Evolutionary conservation across 2,888 invertebrate genomes (phyloP).

Genomic region (Amphipyra tragopoginis): DNA sequence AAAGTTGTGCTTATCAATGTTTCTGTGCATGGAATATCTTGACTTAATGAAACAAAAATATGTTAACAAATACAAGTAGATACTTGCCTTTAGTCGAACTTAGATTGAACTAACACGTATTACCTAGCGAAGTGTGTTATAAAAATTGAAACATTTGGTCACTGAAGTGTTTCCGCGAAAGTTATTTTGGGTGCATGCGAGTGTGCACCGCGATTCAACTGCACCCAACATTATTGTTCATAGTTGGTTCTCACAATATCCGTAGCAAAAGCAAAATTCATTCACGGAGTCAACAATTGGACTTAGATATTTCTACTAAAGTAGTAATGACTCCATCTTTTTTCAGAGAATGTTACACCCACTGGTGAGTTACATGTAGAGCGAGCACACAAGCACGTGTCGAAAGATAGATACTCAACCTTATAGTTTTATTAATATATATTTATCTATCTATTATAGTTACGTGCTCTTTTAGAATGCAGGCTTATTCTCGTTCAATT

Average conservation of each 20-base stretch:
- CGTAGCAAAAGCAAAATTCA: conserved; percentile 76
- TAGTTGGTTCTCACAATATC: conserved; percentile 53
- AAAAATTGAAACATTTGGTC: conserved; percentile 27
- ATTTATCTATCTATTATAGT: conserved; percentile 31
- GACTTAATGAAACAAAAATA: conserved; percentile 34
- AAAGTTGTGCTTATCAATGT: conserved; percentile 57
- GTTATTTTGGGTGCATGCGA: conserved; percentile 60
- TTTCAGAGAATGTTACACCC: conserved; percentile 90
- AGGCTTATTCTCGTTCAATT: conserved; percentile 25
- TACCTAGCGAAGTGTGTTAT: conserved; percentile 23
- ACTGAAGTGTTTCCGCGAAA: conserved; percentile 32
- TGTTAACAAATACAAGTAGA: conserved; percentile 18
- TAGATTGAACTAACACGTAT: conserved; percentile 34
- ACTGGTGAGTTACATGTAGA: conserved; percentile 87
- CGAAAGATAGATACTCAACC: conserved; percentile 51
- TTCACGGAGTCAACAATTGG: conserved; percentile 86
- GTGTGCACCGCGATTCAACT: conserved; percentile 47
- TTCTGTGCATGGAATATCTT: conserved; percentile 61
- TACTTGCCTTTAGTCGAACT: conserved; percentile 11
- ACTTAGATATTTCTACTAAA: conserved; percentile 73
- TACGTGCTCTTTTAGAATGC: conserved; percentile 26
- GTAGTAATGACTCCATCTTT: conserved; percentile 90
- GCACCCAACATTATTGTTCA: conserved; percentile 56
- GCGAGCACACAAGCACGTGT: conserved; percentile 77
- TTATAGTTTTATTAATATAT: conserved; percentile 39